Evolutionary conservation across 2,797 vertebrate genomes (phyloP).

Genomic region (Rhincodon typus): DNA sequence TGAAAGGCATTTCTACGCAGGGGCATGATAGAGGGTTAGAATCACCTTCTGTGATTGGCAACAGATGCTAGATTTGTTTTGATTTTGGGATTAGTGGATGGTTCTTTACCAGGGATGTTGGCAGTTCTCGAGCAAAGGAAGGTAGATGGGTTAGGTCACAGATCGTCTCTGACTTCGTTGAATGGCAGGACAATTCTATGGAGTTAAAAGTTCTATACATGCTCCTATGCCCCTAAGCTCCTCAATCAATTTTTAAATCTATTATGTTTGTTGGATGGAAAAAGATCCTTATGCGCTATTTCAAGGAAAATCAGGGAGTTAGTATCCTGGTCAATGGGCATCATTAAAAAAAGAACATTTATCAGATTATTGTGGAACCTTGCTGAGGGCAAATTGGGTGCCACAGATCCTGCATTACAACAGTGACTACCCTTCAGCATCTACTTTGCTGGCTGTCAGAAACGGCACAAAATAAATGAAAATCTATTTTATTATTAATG

Average conservation of each 20-base stretch:
- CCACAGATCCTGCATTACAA: background rate
- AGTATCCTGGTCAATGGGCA: background rate
- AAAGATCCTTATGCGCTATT: background rate
- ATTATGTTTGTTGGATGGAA: background rate
- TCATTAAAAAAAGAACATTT: background rate
- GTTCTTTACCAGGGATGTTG: background rate
- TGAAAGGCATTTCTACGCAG: no score
- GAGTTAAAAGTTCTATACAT: background rate
- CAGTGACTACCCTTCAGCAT: background rate
- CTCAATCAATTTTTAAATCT: background rate
- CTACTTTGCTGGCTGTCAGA: background rate
- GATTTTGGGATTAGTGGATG: background rate
- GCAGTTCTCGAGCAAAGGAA: background rate
- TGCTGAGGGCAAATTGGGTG: background rate
- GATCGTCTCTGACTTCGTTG: no score
- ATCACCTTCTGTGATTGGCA: no score
- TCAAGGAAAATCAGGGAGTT: background rate
- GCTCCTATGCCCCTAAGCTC: background rate
- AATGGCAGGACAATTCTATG: background rate
- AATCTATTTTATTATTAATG: background rate
- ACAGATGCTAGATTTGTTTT: no score
- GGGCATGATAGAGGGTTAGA: no score
- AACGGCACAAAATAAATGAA: background rate
- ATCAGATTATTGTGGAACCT: background rate
- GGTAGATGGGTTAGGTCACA: no score